These are phyloP conservation scores for Psephotus haematonotus DNA, from an alignment of 2,113 vertebrate species.

Conservation along the genomic window DNA sequence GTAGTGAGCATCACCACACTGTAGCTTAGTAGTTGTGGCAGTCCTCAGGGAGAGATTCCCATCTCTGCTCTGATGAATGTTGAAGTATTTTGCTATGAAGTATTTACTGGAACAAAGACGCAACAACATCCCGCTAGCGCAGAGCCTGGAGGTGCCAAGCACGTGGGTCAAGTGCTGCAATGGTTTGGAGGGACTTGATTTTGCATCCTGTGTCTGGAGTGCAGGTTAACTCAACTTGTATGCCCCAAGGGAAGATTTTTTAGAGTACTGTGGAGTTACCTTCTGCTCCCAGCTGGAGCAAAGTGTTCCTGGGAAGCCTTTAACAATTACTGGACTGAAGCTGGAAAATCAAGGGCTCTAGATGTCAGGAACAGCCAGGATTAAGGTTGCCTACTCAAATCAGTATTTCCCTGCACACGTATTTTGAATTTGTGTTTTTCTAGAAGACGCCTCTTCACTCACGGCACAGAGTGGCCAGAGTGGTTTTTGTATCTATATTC, in stretches of 20 bases:
- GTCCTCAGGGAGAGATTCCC: neutral
- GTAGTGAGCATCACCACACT: neutral
- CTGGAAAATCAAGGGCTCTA: neutral
- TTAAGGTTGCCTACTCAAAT: neutral
- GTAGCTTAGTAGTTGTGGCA: neutral
- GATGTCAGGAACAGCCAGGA: neutral
- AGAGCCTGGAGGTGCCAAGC: neutral
- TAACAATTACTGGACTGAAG: neutral
- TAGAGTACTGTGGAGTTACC: neutral
- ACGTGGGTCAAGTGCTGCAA: accelerated
- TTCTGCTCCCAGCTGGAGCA: neutral
- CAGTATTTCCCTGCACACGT: neutral
- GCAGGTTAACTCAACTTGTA: neutral
- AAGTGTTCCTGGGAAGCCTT: neutral
- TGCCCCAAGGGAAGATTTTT: neutral
- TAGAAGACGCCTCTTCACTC: neutral
- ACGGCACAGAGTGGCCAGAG: neutral
- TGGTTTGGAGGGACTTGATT: neutral
- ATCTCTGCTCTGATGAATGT: neutral
- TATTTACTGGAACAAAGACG: neutral
- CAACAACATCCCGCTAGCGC: accelerated
- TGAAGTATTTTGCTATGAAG: neutral
- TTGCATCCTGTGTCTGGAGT: neutral
- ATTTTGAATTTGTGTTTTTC: neutral
- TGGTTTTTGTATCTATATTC: neutral